Base-by-base conservation (phyloP, 2,797 vertebrate species). In the Lophotriccus pileatus region DNA sequence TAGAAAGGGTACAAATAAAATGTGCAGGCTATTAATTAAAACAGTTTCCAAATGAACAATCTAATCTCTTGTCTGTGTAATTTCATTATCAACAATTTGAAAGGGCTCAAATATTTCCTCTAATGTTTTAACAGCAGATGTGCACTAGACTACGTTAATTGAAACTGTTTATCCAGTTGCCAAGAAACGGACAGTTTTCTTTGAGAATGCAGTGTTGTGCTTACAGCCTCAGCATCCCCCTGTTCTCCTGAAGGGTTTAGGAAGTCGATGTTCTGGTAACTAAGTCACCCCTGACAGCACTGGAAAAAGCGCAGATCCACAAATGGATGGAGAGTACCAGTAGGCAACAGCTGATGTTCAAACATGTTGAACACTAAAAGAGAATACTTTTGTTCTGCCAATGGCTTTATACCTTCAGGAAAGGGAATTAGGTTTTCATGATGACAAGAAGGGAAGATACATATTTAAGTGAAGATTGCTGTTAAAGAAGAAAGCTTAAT, bases 111-210 rank as follows among this genome's bases (percentile, higher is more conserved):
- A 92, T 88, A 94, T 91, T 94, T 94, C 81, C 82, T 96, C 84
- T 67, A 62, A 39, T 92, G 75, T 87, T 96, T 95, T 96, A 96
- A 94, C 80, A 97, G 93, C 95, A 97, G 97, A 97, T 96, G 94
- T 90, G 79, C 80, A 83, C 94, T 96, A 95, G 92, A 92, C 93
- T 70, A 60, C 67, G 52, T 95, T 97, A 96, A 97, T 95, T 97
- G 94, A 96, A 84, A 95, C 87, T 97, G 97, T 97, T 98, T 76
- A 97, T 72, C 90, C 87, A 73, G 97, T 97, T 98, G 97, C 97
- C 97, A 97, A 96, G 97, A 92, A 96, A 97, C 97, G 39, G 93
- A 11, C 27, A 83, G 93, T 96, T 97, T 96, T 97, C 95, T 95
- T 89, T 3, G 27, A 95, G 95, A 96, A 96, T 94, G 89, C 84